A percentile compares a stretch with the other conserved stretches of the same genome.
phyloP scores from a whole-genome alignment of 2,113 vertebrate genomes.

The Okapia johnstoni region DNA sequence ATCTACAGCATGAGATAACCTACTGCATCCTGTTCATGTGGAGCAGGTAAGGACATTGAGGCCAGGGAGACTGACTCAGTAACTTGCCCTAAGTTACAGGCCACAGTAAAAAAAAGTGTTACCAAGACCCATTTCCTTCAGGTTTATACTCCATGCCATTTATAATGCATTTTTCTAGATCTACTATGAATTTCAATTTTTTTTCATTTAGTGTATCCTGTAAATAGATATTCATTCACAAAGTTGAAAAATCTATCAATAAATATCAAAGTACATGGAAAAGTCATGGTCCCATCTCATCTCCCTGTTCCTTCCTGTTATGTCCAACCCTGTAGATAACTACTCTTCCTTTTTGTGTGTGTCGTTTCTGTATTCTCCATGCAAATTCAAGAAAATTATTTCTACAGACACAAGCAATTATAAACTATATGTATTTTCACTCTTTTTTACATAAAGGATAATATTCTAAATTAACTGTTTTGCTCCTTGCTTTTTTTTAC shows the following conservation, averaged over 20 bases:
- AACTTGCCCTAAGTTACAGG: neutral
- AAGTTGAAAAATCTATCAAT: neutral
- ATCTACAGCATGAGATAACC: neutral
- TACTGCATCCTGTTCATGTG: neutral
- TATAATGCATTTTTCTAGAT: neutral
- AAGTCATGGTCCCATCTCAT: neutral
- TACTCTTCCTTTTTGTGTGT: neutral
- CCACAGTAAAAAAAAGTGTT: neutral
- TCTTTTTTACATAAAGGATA: neutral
- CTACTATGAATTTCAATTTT: neutral
- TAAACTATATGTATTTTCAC: neutral
- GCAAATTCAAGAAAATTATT: neutral
- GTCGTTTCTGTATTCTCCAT: neutral
- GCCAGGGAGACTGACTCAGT: neutral
- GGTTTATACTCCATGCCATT: neutral
- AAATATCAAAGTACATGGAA: neutral
- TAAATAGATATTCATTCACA: neutral
- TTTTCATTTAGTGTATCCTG: neutral
- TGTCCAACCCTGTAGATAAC: neutral
- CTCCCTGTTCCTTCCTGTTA: accelerated
- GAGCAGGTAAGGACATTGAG: neutral
- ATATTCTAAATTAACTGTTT: neutral
- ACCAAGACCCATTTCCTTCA: neutral
- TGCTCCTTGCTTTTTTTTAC: neutral
- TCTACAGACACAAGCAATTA: neutral